Base-by-base conservation (phyloP, 1,140 invertebrate species). In the Heliconius nattereri region DNA sequence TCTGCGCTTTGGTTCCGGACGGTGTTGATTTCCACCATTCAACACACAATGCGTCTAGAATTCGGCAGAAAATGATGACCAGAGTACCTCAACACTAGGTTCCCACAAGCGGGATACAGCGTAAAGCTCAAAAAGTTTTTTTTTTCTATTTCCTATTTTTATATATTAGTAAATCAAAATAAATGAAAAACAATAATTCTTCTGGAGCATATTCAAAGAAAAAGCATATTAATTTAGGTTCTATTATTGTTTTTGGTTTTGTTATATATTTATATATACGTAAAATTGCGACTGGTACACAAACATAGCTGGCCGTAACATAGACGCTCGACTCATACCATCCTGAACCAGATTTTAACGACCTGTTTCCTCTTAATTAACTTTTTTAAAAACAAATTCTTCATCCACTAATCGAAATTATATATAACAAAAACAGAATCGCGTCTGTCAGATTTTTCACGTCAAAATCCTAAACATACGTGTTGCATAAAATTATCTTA, bases 381-480 rank as follows among this genome's bases (percentile, higher is more conserved):
- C 23, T 60, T 60, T 66, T 66, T 66, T 8, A 29, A 26, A 11
- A 29, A 66, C 26, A 66, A 66, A 66, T 66, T 66, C 60, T 66
- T 66, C 26, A 26, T 11, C 13, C 60, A 26, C 23, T 66, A 66
- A 26, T 66, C 23, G 13, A 29, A 66, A 29, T 37, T 72, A n/a
- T 72, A 37, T 37, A 37, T 72, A 16, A 13, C n/a, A 77, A 71
- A 71, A 77, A 77, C 32, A 52, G 37, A 54, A 54, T 72, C 19
- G 76, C n/a, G n/a, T n/a, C n/a, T n/a, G n/a, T n/a, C n/a, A n/a
- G n/a, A 45, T 77, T 54, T 72, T 29, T 77, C 76, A 77, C 32
- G 76, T 77, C 70, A 71, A 71, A 77, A 52, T 75, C 35, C n/a
- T 75, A 45, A 45, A 45, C 13, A 8, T 70, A 70, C 49, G 40